Conservation (phyloP, 2,888 invertebrate genomes). For the Sipunculus nudus region DNA sequence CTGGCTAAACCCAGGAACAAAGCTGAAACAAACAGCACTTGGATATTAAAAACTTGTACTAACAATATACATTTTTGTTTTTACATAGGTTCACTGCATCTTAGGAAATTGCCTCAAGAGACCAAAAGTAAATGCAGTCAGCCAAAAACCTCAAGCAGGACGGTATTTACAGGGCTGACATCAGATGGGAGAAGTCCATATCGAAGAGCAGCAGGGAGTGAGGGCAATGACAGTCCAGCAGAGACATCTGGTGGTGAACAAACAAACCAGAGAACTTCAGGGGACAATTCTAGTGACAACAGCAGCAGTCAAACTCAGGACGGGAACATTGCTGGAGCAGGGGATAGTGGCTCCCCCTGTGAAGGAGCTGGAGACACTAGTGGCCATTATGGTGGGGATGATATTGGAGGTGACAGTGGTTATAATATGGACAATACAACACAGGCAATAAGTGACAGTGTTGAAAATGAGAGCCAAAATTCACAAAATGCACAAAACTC, state of each 20-base stretch:
- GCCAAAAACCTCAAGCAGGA: too few relatives aligned
- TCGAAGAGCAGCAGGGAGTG: conserved; percentile 1
- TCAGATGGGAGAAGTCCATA: neutral
- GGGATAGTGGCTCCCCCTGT: neutral
- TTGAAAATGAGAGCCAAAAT: neutral
- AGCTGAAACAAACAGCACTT: too few relatives aligned
- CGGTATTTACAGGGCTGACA: too few relatives aligned
- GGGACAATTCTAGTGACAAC: neutral
- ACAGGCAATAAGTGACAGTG: neutral
- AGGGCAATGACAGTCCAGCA: neutral
- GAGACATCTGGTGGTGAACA: neutral
- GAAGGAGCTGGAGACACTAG: neutral
- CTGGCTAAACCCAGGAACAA: too few relatives aligned
- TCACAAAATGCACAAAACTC: neutral
- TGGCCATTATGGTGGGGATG: neutral
- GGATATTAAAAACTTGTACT: too few relatives aligned
- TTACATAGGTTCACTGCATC: too few relatives aligned
- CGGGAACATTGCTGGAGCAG: too few relatives aligned
- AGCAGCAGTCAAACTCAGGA: neutral
- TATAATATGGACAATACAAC: neutral
- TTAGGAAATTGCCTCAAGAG: too few relatives aligned
- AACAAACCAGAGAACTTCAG: neutral
- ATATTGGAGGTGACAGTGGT: neutral
- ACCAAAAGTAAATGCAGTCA: too few relatives aligned
- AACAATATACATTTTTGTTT: too few relatives aligned